These are phyloP conservation scores for Acanthisitta chloris DNA, from an alignment of 2,113 vertebrate species.

Conservation along the genomic window DNA sequence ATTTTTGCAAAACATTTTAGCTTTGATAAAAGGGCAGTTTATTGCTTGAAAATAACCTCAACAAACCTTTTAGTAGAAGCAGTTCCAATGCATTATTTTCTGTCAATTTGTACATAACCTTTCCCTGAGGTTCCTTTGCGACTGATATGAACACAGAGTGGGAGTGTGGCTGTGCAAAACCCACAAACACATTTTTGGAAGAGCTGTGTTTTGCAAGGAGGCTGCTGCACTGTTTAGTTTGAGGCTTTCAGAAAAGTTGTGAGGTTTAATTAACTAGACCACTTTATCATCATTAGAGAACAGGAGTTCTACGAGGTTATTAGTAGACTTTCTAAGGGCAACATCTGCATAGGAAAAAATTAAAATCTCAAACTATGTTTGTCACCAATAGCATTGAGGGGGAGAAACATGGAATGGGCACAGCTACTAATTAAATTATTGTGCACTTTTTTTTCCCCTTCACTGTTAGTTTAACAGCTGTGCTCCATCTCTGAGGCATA, in stretches of 20 bases:
- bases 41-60: background rate
- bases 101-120: background rate
- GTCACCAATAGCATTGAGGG: background rate
- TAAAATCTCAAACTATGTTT: background rate
- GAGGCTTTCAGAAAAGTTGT: background rate
- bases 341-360: background rate
- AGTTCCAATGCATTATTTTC: background rate
- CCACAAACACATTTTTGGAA: background rate
- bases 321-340: background rate
- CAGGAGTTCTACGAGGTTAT: background rate
- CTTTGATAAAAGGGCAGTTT: background rate
- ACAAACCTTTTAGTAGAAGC: background rate
- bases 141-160: background rate
- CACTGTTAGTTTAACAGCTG: slow-evolving; percentile 59
- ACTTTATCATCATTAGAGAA: background rate
- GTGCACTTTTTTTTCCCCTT: background rate
- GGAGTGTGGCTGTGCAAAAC: background rate
- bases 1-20: background rate
- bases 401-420: slow-evolving; percentile 1
- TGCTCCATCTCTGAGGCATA: slow-evolving; percentile 47
- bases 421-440: slow-evolving; percentile 31
- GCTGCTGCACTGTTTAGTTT: background rate
- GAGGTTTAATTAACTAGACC: slow-evolving; percentile 30
- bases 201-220: background rate
- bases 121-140: background rate